Evolutionary conservation across 2,888 invertebrate species (phyloP).

Genomic region (Luperina testacea): DNA sequence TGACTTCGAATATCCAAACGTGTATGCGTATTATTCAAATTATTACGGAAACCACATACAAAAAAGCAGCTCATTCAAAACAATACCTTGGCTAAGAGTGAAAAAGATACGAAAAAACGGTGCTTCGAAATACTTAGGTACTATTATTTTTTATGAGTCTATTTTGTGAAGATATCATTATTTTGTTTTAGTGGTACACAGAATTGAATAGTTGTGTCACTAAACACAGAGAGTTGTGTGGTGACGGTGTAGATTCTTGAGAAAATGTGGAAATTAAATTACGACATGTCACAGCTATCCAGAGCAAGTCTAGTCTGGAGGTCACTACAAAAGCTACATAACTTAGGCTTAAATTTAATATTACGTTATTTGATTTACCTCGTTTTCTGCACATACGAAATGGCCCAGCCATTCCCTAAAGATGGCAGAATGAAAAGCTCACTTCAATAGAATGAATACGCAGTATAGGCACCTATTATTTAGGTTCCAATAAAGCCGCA

Average conservation of each 20-base stretch:
- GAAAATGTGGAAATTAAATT: slow-evolving; percentile 26
- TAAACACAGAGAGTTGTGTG: not conserved
- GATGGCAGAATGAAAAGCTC: slow-evolving; percentile 32
- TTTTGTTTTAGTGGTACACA: slow-evolving; percentile 29
- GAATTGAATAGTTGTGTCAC: slow-evolving; percentile 3
- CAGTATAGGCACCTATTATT: slow-evolving; percentile 45
- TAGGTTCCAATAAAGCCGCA: slow-evolving; percentile 39
- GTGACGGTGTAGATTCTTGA: slow-evolving; percentile 15
- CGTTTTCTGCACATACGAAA: slow-evolving; percentile 21
- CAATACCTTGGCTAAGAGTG: not conserved
- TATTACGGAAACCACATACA: not conserved
- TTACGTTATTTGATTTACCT: slow-evolving; percentile 36
- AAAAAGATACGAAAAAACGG: slow-evolving; percentile 7
- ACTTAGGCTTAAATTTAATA: slow-evolving; percentile 25
- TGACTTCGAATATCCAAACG: not conserved
- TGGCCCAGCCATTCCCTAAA: slow-evolving; percentile 14
- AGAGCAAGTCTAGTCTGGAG: slow-evolving; percentile 3
- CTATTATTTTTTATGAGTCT: slow-evolving; percentile 15
- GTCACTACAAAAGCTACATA: slow-evolving; percentile 48
- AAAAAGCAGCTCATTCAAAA: not conserved
- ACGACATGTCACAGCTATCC: slow-evolving; percentile 12
- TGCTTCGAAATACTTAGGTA: slow-evolving; percentile 3
- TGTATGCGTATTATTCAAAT: not conserved
- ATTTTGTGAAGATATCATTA: slow-evolving; percentile 9
- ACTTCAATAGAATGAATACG: slow-evolving; percentile 35